Conservation (phyloP, 23 tunicate species). For the Halocynthia roretzi region DNA sequence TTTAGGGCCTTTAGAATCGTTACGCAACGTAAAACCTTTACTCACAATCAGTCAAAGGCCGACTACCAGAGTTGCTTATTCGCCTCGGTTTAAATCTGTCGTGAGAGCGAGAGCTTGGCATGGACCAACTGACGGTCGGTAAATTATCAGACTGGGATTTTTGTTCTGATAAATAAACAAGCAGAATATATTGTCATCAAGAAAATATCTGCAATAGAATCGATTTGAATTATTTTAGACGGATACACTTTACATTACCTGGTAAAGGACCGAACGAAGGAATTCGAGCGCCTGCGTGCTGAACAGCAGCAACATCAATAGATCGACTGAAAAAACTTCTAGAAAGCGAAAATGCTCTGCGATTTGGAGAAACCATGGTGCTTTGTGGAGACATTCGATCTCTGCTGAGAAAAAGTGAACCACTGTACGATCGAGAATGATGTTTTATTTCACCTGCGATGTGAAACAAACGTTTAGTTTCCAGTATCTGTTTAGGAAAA, state of each 20-base stretch:
- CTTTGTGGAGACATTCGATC: slow-evolving; percentile 2
- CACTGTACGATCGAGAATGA: slow-evolving; percentile 12
- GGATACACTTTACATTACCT: no score
- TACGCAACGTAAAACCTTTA: background rate
- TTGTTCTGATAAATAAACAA: background rate
- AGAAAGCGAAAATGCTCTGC: background rate
- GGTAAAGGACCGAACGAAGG: no score
- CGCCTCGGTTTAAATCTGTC: background rate
- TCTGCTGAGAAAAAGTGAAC: background rate
- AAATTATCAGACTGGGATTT: background rate
- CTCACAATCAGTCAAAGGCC: background rate
- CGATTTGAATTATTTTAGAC: background rate
- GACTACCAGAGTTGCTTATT: background rate
- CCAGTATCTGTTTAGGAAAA: no score
- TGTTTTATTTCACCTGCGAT: background rate
- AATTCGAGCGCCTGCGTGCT: background rate
- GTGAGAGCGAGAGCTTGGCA: slow-evolving; percentile 2
- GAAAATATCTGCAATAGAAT: background rate
- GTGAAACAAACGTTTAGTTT: background rate
- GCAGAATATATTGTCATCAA: background rate
- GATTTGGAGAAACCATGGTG: background rate
- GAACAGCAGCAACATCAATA: background rate
- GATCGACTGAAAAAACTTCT: background rate
- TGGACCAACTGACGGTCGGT: background rate
- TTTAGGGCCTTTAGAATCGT: background rate